Conservation (phyloP, 1,140 invertebrate genomes). For the Nasonia longicornis region DNA sequence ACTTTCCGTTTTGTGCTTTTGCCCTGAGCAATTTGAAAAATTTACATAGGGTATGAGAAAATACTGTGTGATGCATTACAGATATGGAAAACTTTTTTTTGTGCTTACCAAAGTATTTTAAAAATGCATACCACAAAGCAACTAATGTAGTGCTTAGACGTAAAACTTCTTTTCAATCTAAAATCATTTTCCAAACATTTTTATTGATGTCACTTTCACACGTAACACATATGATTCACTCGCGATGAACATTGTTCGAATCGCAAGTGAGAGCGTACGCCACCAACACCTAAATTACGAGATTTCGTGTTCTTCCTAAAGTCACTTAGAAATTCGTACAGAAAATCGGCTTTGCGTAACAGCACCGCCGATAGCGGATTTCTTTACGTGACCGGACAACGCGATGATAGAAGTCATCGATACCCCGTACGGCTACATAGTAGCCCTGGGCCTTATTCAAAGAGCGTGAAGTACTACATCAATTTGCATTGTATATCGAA, state of each 20-base stretch:
- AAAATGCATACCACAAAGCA: no score
- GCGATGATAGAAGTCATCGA: slow-evolving; percentile 27
- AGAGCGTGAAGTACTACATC: not conserved
- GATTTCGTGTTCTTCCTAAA: not conserved
- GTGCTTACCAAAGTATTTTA: no score
- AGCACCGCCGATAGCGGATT: slow-evolving; percentile 15
- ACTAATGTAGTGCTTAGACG: no score
- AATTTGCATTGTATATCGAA: not conserved
- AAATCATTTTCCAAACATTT: no score
- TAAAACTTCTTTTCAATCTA: no score
- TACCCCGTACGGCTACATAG: not conserved
- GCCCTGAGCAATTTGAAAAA: not conserved
- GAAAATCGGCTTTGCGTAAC: slow-evolving; percentile 15
- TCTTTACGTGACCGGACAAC: slow-evolving; percentile 23
- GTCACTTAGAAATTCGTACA: slow-evolving; percentile 11
- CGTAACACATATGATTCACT: not conserved
- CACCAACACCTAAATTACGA: not conserved
- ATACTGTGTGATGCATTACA: no score
- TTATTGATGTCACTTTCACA: not conserved
- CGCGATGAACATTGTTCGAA: not conserved
- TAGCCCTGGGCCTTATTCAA: not conserved
- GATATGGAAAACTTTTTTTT: no score
- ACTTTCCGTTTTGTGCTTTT: not conserved
- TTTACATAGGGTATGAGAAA: no score
- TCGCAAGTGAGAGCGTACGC: slow-evolving; percentile 2